A percentile compares a stretch with the other conserved stretches of the same genome.
phyloP scores from a whole-genome alignment of 2,888 invertebrate species.

The Bruchidius siliquastri region DNA sequence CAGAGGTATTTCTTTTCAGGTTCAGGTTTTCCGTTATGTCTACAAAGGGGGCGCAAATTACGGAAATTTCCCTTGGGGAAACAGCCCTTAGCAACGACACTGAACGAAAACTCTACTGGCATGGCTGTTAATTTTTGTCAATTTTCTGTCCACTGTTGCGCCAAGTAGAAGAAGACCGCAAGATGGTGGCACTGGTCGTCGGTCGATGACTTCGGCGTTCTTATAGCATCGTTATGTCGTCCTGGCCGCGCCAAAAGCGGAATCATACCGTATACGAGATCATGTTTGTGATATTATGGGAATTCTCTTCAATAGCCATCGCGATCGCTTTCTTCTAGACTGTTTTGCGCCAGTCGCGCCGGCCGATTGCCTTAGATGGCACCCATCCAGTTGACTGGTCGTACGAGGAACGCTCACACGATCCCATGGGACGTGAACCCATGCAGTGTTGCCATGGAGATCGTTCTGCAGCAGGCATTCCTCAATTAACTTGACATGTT shows the following conservation, averaged over 20 bases:
- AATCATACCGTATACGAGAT: constrained; percentile 41
- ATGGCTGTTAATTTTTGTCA: too few relatives aligned
- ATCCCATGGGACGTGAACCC: not conserved
- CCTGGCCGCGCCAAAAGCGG: constrained; percentile 40
- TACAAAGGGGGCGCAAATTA: too few relatives aligned
- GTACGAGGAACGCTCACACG: not conserved
- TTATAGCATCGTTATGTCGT: constrained; percentile 25
- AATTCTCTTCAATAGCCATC: constrained; percentile 19
- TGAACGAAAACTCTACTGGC: too few relatives aligned
- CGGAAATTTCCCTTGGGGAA: too few relatives aligned
- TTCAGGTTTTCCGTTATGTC: too few relatives aligned
- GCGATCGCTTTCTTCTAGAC: not conserved
- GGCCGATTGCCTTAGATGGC: not conserved
- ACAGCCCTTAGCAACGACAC: too few relatives aligned
- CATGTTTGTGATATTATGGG: constrained; percentile 42
- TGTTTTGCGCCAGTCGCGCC: not conserved
- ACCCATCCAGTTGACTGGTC: too few relatives aligned
- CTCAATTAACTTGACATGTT: not conserved
- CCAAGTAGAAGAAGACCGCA: too few relatives aligned
- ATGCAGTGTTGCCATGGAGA: too few relatives aligned
- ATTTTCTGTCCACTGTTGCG: too few relatives aligned
- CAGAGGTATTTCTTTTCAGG: too few relatives aligned
- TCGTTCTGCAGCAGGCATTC: not conserved
- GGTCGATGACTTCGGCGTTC: not conserved
- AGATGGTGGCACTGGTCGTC: too few relatives aligned